Evolutionary conservation across 2,888 invertebrate genomes (phyloP).

Genomic region (Acanthosoma haemorrhoidale): DNA sequence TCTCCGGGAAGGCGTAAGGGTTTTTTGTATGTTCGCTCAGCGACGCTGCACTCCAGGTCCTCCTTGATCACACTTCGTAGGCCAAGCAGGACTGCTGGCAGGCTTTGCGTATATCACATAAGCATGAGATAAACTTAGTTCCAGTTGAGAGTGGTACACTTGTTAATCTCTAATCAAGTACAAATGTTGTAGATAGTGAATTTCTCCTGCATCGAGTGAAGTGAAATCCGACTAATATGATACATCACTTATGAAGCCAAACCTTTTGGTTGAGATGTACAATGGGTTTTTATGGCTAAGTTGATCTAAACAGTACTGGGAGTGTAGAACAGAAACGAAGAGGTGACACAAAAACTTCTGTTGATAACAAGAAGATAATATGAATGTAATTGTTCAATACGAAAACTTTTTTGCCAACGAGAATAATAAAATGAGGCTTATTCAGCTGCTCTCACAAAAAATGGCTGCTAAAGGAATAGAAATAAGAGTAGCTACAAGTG

Average conservation of each 20-base stretch:
- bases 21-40: no score
- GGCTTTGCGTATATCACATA: no score
- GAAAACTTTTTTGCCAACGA: neutral
- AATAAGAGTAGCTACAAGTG: neutral
- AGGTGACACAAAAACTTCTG: slow-evolving; percentile 37
- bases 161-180: no score
- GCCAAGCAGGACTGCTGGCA: no score
- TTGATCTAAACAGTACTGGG: slow-evolving; percentile 44
- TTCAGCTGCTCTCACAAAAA: neutral
- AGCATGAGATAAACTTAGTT: no score
- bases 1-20: no score
- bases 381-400: neutral
- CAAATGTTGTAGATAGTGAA: neutral
- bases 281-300: slow-evolving; percentile 48
- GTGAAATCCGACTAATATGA: slow-evolving; percentile 49
- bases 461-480: neutral
- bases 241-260: slow-evolving; percentile 44
- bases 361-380: neutral
- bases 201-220: slow-evolving; percentile 40
- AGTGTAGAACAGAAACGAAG: slow-evolving; percentile 46
- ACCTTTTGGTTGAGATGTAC: no score
- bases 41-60: no score
- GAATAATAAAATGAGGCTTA: neutral
- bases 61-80: no score
- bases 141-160: no score